Evolutionary conservation across 2,888 invertebrate genomes (phyloP), one percentile per base, ranked within the genome.

Genomic region (Caenorhabditis sp.): DNA sequence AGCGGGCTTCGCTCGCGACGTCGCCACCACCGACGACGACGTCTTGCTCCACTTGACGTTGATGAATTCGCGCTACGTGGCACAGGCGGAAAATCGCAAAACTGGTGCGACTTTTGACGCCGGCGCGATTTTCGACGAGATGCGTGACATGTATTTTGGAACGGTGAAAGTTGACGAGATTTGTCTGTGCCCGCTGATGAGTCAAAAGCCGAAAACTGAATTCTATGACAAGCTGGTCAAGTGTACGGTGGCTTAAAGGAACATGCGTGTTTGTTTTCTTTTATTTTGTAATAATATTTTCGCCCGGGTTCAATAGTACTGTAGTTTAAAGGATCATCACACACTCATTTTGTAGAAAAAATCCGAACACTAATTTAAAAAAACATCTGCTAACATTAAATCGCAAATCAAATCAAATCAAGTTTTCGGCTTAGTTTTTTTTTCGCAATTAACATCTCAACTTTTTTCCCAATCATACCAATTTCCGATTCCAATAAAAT

Each of bases 1-100:
- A n/a, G 57, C 59, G 5, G 70, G 61, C 14, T 23, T 74, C 1
- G 51, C 67, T 2, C 49, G 65, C 0, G 31, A 43, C 10, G 66
- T 58, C 4, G 26, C n/a, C 23, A 37, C 19, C 10, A 60, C 50
- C 12, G 58, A 24, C 12, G 61, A 53, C 12, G 58, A 55, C 21
- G 80, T 80, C 12, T 75, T 71, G 50, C 51, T 80, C 24, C 80
- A 80, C 27, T 59, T 80, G 70, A 80, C 80, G 12, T 58, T 80
- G 24, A 75, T 78, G 72, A 80, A 80, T 51, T 61, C 69, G 12
- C 57, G 76, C 63, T 77, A 73, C 27, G 51, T 62, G 8, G 55
- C 75, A n/a, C 67, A 76, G 5, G 57, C 21, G 23, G 50, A 50
- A 26, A 59, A 62, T 49, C 36, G n/a, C 12, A 67, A 75, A 24